Conservation (phyloP, 2,797 vertebrate species). For the Erpetoichthys calabaricus region DNA sequence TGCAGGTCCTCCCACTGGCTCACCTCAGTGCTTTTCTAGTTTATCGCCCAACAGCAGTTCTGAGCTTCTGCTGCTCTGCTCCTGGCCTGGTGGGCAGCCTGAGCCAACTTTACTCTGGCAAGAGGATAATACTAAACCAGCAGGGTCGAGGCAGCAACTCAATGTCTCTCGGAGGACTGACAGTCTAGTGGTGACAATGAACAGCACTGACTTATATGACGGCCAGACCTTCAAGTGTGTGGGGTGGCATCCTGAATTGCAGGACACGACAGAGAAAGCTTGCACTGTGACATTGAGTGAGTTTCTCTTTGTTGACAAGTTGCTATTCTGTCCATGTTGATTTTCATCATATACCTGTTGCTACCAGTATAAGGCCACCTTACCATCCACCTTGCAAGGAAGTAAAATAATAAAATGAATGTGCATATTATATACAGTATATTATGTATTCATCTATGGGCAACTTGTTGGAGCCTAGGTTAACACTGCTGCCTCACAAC, state of each 20-base stretch:
- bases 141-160: slow-evolving; percentile 7
- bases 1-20: slow-evolving; percentile 47
- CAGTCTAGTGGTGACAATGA: slow-evolving; percentile 38
- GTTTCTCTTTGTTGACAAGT: slow-evolving; percentile 21
- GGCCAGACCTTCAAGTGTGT: slow-evolving; percentile 53
- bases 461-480: no score
- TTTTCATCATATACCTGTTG: no score
- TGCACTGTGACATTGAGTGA: slow-evolving; percentile 70
- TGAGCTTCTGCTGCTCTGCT: slow-evolving; percentile 54
- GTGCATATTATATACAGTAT: no score
- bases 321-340: no score
- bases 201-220: slow-evolving; percentile 43
- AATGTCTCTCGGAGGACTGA: slow-evolving; percentile 24
- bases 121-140: slow-evolving; percentile 13
- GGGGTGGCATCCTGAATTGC: slow-evolving; percentile 35
- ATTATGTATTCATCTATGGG: no score
- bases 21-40: slow-evolving; percentile 51
- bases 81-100: slow-evolving; percentile 67
- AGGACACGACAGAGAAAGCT: slow-evolving; percentile 12
- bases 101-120: slow-evolving; percentile 58
- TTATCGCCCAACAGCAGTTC: slow-evolving; percentile 1
- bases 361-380: no score
- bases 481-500: no score
- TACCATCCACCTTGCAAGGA: no score
- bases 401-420: no score